Conservation (phyloP, 2,888 invertebrate genomes). For the Atherix ibis region DNA sequence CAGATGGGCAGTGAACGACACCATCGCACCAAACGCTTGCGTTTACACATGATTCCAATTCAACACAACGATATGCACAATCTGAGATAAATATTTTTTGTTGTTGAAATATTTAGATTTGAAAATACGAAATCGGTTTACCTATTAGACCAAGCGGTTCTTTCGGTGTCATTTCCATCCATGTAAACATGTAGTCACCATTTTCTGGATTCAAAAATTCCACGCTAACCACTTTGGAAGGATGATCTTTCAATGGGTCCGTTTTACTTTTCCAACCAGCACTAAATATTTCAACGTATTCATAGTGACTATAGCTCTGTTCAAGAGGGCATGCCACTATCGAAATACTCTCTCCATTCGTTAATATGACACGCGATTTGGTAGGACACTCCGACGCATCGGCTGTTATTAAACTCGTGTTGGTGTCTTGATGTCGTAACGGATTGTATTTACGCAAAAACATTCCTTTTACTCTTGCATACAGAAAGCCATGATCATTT, state of each 20-base stretch:
- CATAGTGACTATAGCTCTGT: slow-evolving; percentile 38
- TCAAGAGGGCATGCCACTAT: slow-evolving; percentile 40
- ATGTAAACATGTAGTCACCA: slow-evolving; percentile 59
- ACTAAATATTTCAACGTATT: slow-evolving; percentile 66
- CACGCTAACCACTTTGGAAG: slow-evolving; percentile 52
- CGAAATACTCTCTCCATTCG: slow-evolving; percentile 44
- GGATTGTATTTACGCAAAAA: slow-evolving; percentile 34
- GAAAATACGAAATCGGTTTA: slow-evolving; percentile 32
- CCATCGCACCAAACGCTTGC: slow-evolving; percentile 71
- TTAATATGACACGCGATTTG: slow-evolving; percentile 61
- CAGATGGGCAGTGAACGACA: slow-evolving; percentile 58
- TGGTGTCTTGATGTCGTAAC: slow-evolving; percentile 33
- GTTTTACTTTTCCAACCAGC: slow-evolving; percentile 59
- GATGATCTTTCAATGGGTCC: slow-evolving; percentile 39
- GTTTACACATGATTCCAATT: slow-evolving; percentile 67
- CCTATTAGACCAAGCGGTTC: slow-evolving; percentile 33
- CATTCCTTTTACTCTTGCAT: slow-evolving; percentile 59
- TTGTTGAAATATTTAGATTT: too few relatives aligned
- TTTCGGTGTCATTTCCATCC: slow-evolving; percentile 60
- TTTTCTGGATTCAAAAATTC: slow-evolving; percentile 65
- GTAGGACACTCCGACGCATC: slow-evolving; percentile 50
- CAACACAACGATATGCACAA: slow-evolving; percentile 60
- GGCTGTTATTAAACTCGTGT: slow-evolving; percentile 41
- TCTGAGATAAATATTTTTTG: slow-evolving; percentile 52
- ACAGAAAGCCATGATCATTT: slow-evolving; percentile 53